Evolutionary conservation across 1,140 invertebrate species (phyloP).

Genomic region (Pinna nobilis): DNA sequence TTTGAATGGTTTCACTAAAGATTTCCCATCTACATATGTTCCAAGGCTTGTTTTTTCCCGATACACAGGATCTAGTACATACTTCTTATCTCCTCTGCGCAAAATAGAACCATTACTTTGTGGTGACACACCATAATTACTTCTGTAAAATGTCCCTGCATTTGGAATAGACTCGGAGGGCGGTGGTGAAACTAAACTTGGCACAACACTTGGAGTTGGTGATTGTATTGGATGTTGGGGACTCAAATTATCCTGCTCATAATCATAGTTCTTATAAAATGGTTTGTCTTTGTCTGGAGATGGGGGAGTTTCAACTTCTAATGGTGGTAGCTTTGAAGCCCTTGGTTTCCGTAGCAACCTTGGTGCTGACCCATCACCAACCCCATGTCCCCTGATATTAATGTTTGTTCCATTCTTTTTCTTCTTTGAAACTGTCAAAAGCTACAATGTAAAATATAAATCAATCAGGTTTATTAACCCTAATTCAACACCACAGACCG

Average conservation of each 20-base stretch:
- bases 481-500: too few relatives aligned
- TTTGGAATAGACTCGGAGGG: slow-evolving; percentile 60
- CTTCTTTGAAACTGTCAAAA: slow-evolving; percentile 4
- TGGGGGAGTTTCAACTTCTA: slow-evolving; percentile 46
- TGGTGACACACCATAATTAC: slow-evolving; percentile 38
- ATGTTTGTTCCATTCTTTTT: slow-evolving; percentile 22
- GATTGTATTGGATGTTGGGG: slow-evolving; percentile 37
- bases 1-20: slow-evolving; percentile 65
- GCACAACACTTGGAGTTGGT: slow-evolving; percentile 60
- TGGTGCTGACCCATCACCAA: slow-evolving; percentile 4
- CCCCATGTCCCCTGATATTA: slow-evolving; percentile 20
- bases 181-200: slow-evolving; percentile 65
- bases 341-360: slow-evolving; percentile 61
- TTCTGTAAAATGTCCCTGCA: slow-evolving; percentile 20
- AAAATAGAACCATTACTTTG: slow-evolving; percentile 54
- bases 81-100: slow-evolving; percentile 61
- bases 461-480: too few relatives aligned
- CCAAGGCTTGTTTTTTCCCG: slow-evolving; percentile 63
- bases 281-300: slow-evolving; percentile 42
- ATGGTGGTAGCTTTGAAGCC: slow-evolving; percentile 55
- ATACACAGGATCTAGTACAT: slow-evolving; percentile 67
- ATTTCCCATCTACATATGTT: slow-evolving; percentile 68
- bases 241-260: slow-evolving; percentile 32
- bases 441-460: too few relatives aligned
- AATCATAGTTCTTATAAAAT: slow-evolving; percentile 45